Percentiles rank a stretch among this genome's conserved stretches.
Evolutionary conservation across 2,888 invertebrate genomes (phyloP).

Genomic region (Drosophila quinaria): DNA sequence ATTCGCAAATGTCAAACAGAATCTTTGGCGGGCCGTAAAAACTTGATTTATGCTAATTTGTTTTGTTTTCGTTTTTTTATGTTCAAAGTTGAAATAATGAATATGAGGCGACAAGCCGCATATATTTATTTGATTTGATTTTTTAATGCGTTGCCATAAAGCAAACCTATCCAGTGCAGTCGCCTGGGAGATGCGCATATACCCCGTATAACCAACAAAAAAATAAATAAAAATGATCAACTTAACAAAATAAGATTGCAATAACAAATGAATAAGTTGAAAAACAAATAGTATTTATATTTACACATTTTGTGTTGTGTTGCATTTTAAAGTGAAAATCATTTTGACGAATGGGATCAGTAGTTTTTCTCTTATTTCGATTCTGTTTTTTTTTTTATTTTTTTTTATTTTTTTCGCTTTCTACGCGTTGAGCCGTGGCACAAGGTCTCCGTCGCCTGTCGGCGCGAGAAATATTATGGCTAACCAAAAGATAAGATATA

Average conservation of each 20-base stretch:
- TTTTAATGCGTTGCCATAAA: slow-evolving; percentile 55
- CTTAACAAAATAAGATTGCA: slow-evolving; percentile 16
- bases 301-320: slow-evolving; percentile 38
- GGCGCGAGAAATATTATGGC: slow-evolving; percentile 73
- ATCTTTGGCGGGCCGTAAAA: slow-evolving; percentile 43
- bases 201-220: slow-evolving; percentile 23
- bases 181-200: slow-evolving; percentile 42
- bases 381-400: slow-evolving; percentile 44
- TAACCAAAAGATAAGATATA: slow-evolving; percentile 74
- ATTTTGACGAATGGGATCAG: slow-evolving; percentile 57
- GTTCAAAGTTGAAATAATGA: slow-evolving; percentile 22
- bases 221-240: slow-evolving; percentile 4
- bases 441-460: slow-evolving; percentile 80
- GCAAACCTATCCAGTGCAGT: slow-evolving; percentile 37
- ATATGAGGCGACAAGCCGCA: slow-evolving; percentile 21
- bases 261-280: slow-evolving; percentile 16
- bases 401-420: slow-evolving; percentile 75
- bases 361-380: slow-evolving; percentile 39
- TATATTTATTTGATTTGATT: slow-evolving; percentile 41
- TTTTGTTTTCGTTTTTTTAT: slow-evolving; percentile 27
- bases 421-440: slow-evolving; percentile 73
- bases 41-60: slow-evolving; percentile 64
- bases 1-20: slow-evolving; percentile 44
- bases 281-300: slow-evolving; percentile 37
- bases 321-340: slow-evolving; percentile 51